Evolutionary conservation across 37 sponge, comb jelly and placozoan genomes (phyloP).

Genomic region (Trichoplax adhaerens): DNA sequence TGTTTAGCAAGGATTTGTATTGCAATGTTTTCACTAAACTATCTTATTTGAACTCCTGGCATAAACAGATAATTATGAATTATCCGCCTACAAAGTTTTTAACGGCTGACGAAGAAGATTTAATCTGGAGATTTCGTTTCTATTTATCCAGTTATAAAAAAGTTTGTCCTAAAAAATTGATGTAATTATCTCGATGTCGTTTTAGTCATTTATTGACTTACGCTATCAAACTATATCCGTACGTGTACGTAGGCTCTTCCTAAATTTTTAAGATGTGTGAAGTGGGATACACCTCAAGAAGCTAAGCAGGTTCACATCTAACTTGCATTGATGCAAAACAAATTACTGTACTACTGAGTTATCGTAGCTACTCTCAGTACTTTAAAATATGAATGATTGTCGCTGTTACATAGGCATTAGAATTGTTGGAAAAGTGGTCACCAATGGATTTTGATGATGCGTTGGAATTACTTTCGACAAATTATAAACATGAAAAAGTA

Average conservation of each 20-base stretch:
- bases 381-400: conserved; percentile 8
- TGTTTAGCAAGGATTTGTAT: too few relatives aligned
- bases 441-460: conserved; percentile 82
- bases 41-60: too few relatives aligned
- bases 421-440: conserved; percentile 77
- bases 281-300: conserved; percentile 46
- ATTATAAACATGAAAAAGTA: conserved; percentile 50
- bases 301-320: conserved; percentile 18
- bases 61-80: conserved; percentile 33
- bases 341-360: too few relatives aligned
- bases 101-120: conserved; percentile 58
- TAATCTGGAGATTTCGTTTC: conserved; percentile 85
- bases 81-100: conserved; percentile 67
- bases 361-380: conserved; percentile 18
- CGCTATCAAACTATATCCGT: too few relatives aligned
- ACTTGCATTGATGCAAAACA: too few relatives aligned
- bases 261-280: conserved; percentile 87
- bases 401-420: conserved; percentile 34
- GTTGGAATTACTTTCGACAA: conserved; percentile 68
- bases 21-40: too few relatives aligned
- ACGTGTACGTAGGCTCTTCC: conserved; percentile 43
- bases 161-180: conserved; percentile 2
- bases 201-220: too few relatives aligned
- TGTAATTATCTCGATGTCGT: too few relatives aligned
- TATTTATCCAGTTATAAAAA: conserved; percentile 54